These are phyloP conservation scores for Arge pagana DNA, from an alignment of 2,888 invertebrate species.

Conservation along the genomic window DNA sequence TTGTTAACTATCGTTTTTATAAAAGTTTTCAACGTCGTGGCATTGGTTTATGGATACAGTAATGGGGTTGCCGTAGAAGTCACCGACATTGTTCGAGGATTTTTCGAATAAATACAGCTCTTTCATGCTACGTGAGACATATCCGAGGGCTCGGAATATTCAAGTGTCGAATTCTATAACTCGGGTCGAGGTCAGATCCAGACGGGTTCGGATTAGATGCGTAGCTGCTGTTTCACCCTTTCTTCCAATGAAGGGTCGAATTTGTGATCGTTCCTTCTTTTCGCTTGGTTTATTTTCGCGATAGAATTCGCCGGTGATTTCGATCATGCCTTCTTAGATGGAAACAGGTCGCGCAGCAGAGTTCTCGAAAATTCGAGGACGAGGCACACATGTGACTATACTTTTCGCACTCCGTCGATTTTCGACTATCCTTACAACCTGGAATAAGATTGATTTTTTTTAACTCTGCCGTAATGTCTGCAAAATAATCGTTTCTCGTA, in stretches of 20 bases:
- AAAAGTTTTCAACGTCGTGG: no score
- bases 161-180: no score
- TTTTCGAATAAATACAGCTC: no score
- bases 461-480: neutral
- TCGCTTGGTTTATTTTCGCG: constrained; percentile 4
- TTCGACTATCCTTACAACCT: constrained; percentile 49
- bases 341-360: constrained; percentile 50
- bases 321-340: constrained; percentile 44
- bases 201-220: neutral
- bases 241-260: neutral
- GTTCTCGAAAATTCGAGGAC: constrained; percentile 45
- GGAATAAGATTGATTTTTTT: constrained; percentile 10
- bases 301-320: constrained; percentile 35
- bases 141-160: no score
- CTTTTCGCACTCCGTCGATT: constrained; percentile 42
- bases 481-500: neutral
- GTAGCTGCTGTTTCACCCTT: constrained; percentile 2
- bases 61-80: no score
- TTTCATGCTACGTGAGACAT: no score
- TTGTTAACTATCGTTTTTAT: no score
- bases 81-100: no score
- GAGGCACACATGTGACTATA: constrained; percentile 48
- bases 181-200: no score
- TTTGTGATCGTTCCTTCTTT: neutral
- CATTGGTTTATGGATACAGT: no score